Evolutionary conservation across 2,113 vertebrate species (phyloP).

Genomic region (Lophius piscatorius): DNA sequence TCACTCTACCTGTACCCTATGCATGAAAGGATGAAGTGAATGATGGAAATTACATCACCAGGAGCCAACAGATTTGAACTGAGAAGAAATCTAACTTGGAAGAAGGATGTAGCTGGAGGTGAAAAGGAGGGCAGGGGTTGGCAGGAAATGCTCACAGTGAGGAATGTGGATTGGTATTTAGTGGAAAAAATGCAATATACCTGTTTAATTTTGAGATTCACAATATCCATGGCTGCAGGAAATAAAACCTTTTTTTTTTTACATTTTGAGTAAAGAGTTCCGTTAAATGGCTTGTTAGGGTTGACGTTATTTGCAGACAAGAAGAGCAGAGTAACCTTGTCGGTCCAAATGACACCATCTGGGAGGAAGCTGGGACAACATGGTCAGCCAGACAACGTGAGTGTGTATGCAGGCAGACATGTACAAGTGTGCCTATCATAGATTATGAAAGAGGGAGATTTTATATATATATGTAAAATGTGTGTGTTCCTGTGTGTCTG

Average conservation of each 20-base stretch:
- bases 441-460: neutral
- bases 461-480: neutral
- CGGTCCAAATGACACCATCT: conserved; percentile 71
- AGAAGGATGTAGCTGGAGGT: neutral
- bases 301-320: conserved; percentile 35
- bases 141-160: conserved; percentile 1
- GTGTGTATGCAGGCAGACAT: conserved; percentile 7
- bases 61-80: conserved; percentile 33
- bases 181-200: neutral
- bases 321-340: conserved; percentile 51
- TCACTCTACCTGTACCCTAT: conserved; percentile 2
- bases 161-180: neutral
- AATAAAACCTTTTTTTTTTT: neutral
- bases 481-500: neutral
- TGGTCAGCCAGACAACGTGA: conserved; percentile 29
- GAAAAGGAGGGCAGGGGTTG: conserved; percentile 16
- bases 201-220: neutral
- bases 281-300: conserved; percentile 36
- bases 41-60: conserved; percentile 19
- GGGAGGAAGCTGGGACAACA: conserved; percentile 59
- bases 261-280: conserved; percentile 7
- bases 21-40: conserved; percentile 4
- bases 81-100: conserved; percentile 14
- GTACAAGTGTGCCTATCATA: neutral
- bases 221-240: neutral